phyloP scores from a whole-genome alignment of 2,888 invertebrate species.

The Rhopalosiphum nymphaeae region DNA sequence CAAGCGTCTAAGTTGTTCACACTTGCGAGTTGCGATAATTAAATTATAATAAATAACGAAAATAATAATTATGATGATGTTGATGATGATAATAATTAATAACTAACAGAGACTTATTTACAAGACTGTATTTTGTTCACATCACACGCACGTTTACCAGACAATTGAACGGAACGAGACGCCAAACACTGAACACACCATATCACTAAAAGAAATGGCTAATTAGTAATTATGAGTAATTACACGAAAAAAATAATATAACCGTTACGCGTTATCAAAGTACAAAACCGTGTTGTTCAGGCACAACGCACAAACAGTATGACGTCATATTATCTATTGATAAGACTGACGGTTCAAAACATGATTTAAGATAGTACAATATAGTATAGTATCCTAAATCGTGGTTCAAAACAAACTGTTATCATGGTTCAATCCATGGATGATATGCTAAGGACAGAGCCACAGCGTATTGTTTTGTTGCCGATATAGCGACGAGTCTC shows the following conservation, averaged over 20 bases:
- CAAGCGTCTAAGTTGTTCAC: background rate
- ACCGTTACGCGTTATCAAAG: constrained; percentile 11
- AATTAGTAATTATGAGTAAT: background rate
- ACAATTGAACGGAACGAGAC: background rate
- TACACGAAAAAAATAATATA: background rate
- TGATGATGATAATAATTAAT: background rate
- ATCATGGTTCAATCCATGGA: too few species aligned
- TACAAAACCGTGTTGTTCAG: background rate
- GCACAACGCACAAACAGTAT: too few species aligned
- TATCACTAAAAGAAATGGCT: background rate
- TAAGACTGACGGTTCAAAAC: too few species aligned
- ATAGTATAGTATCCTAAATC: too few species aligned
- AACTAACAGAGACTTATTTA: background rate
- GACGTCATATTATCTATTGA: too few species aligned
- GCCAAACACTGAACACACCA: background rate
- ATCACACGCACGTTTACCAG: background rate
- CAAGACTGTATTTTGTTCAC: background rate
- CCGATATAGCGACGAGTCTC: too few species aligned
- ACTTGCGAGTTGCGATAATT: background rate
- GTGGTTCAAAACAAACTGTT: too few species aligned
- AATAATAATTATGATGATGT: background rate
- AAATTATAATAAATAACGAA: background rate
- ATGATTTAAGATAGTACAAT: too few species aligned
- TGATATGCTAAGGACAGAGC: too few species aligned
- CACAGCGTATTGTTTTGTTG: too few species aligned